Conservation (phyloP, 2,888 invertebrate genomes). For the Hypsopygia costalis region DNA sequence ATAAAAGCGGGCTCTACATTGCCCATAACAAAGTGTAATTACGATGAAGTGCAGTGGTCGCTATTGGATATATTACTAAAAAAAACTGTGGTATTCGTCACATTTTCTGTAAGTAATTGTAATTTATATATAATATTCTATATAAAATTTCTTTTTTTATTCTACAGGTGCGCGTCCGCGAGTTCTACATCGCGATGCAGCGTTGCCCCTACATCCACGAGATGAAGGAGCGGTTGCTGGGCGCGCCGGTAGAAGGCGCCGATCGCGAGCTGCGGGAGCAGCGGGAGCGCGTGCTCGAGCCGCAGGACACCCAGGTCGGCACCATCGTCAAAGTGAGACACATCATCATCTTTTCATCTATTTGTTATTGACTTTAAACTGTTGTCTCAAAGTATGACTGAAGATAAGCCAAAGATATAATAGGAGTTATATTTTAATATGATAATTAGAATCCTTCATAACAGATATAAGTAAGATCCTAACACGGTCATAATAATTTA, state of each 20-base stretch:
- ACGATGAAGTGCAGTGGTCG: no score
- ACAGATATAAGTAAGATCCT: no score
- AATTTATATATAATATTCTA: no score
- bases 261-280: slow-evolving; percentile 38
- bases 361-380: slow-evolving; percentile 23
- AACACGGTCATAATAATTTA: no score
- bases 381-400: neutral
- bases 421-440: slow-evolving; percentile 2
- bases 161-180: slow-evolving; percentile 72
- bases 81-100: no score
- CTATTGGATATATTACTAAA: no score
- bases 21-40: no score
- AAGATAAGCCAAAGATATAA: no score
- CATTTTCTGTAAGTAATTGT: no score
- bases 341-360: slow-evolving; percentile 37
- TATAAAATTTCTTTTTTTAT: slow-evolving; percentile 10
- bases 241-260: slow-evolving; percentile 81
- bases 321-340: slow-evolving; percentile 92
- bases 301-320: slow-evolving; percentile 86
- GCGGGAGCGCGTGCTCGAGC: slow-evolving; percentile 37
- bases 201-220: slow-evolving; percentile 95
- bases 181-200: slow-evolving; percentile 86
- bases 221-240: slow-evolving; percentile 94
- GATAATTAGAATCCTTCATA: no score
- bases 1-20: no score